Percentiles rank a stretch among this genome's conserved stretches.
Conservation (phyloP, 2,113 vertebrate species). For the Atrichornis clamosus region DNA sequence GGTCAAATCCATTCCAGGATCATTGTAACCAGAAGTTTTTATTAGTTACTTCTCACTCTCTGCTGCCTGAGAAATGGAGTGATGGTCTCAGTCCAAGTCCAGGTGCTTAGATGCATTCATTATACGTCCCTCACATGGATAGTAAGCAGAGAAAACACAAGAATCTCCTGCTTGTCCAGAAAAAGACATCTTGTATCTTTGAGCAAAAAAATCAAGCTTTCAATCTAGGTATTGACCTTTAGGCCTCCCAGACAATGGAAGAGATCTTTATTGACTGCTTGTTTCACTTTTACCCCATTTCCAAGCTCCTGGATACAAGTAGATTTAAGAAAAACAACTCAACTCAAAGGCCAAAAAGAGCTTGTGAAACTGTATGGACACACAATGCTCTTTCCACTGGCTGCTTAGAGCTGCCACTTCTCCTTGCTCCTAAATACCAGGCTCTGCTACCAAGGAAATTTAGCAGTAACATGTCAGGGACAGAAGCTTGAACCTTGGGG, state of each 20-base stretch:
- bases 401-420: rapidly evolving
- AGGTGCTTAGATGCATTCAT: neutral
- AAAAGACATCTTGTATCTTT: neutral
- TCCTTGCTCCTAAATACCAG: neutral
- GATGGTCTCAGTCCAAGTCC: neutral
- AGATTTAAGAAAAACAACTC: neutral
- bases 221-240: neutral
- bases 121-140: neutral
- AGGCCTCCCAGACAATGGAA: neutral
- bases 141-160: neutral
- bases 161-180: neutral
- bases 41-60: neutral
- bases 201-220: neutral
- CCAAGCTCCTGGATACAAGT: neutral
- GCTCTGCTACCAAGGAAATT: neutral
- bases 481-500: neutral
- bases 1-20: neutral
- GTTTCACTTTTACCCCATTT: neutral
- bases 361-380: neutral
- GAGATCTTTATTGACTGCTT: neutral
- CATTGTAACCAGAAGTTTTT: neutral
- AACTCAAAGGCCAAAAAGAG: neutral
- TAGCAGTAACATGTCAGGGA: neutral
- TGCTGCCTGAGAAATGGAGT: neutral
- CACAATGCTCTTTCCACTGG: neutral